Evolutionary conservation across 1,140 invertebrate species (phyloP), one percentile per base, ranked within the genome.

Genomic region (Dreissena rostriformis): DNA sequence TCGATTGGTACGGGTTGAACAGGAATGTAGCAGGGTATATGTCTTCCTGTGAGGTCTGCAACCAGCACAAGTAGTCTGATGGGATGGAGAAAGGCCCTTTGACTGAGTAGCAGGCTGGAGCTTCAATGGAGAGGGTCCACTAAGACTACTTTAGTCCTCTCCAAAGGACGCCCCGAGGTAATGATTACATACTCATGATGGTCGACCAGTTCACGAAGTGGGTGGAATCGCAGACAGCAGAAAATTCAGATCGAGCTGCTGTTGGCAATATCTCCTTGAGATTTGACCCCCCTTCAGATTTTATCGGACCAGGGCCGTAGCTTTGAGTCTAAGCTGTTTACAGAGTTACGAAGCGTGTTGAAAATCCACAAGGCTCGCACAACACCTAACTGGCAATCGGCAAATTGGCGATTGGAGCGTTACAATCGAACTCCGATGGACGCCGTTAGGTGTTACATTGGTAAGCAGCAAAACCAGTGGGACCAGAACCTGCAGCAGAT

Each of bases 121-220:
- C 19, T 19, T 19, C 12, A 57, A 57, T 57, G 53, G 53, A 57
- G 19, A 19, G 53, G 19, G 53, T 57, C 12, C 53, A 57, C 19
- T 19, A 14, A 19, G 53, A 57, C 53, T 57, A 19, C 53, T 14
- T 57, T 12, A 19, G 53, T 57, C 53, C 53, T 57, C 19, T 14
- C 12, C 53, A 12, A 57, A 14, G 12, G 53, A 57, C 53, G 53
- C 19, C 53, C 12, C 12, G 53, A 14, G 53, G 53, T 14, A 57
- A 57, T 19, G 12, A 57, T 12, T 57, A 57, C 19, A 19, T 57
- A 57, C 53, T 57, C 53, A 57, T 57, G 53, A 61, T 86, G 19
- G 12, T 19, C 12, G 19, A 14, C 53, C 12, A 57, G 12, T 57
- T 19, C 12, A 12, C 53, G n/a, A n/a, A n/a, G 73, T 93, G 78